Conservation (phyloP, 2,113 vertebrate species). For the Corynorhinus townsendii region DNA sequence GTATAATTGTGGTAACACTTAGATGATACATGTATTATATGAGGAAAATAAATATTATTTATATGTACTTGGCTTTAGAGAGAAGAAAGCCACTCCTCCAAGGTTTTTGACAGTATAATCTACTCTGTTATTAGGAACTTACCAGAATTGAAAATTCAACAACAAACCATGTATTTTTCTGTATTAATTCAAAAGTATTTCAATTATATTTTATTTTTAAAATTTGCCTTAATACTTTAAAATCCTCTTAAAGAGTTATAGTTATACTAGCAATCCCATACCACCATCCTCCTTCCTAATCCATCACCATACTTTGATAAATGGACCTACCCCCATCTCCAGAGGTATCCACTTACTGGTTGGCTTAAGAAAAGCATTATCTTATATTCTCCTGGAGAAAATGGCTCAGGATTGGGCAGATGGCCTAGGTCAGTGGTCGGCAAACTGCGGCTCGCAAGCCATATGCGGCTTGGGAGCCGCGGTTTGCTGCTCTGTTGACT, state of each 20-base stretch:
- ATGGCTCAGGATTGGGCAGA: neutral
- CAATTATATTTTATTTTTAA: constrained; percentile 7
- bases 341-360: neutral
- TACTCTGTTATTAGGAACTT: neutral
- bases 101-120: neutral
- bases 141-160: neutral
- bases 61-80: neutral
- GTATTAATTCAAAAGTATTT: neutral
- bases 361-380: neutral
- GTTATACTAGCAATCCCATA: neutral
- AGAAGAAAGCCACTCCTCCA: neutral
- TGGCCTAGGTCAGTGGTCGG: neutral
- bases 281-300: neutral
- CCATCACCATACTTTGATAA: neutral
- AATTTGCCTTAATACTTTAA: neutral
- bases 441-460: too few relatives aligned
- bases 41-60: constrained; percentile 3
- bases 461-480: too few relatives aligned
- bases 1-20: neutral
- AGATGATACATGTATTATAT: neutral
- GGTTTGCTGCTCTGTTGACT: too few relatives aligned
- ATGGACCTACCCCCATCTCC: neutral
- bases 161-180: neutral
- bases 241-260: neutral
- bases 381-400: neutral